Evolutionary conservation across 2,797 vertebrate genomes (phyloP).

Genomic region (Nannoperca obscura): DNA sequence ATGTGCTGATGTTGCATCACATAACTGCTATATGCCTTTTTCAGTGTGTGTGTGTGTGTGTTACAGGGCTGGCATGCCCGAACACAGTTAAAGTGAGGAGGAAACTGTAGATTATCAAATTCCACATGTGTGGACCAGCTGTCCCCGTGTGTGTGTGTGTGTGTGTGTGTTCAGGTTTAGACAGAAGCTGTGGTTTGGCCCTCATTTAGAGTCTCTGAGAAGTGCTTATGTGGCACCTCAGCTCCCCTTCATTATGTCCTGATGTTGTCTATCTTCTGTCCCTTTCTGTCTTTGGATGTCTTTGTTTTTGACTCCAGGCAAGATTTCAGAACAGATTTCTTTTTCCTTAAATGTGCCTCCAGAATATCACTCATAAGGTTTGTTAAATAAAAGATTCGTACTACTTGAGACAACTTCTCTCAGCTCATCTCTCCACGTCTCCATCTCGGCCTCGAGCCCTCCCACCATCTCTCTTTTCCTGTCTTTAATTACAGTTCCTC

Average conservation of each 20-base stretch:
- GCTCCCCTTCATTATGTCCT: conserved; percentile 53
- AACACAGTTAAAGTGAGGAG: conserved; percentile 69
- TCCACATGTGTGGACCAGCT: conserved; percentile 82
- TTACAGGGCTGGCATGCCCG: conserved; percentile 59
- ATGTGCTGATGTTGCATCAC: conserved; percentile 47
- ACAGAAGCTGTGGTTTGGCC: conserved; percentile 66
- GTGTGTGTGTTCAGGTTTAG: conserved; percentile 45
- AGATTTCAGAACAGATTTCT: background rate
- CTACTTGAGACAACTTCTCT: background rate
- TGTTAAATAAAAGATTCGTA: background rate
- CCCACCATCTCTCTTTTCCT: conserved; percentile 58
- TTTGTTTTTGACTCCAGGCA: background rate
- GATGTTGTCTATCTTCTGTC: conserved; percentile 34
- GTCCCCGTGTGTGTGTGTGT: conserved; percentile 47
- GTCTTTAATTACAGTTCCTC: conserved; percentile 69
- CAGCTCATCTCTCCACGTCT: conserved; percentile 52
- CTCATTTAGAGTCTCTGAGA: conserved; percentile 47
- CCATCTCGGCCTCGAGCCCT: conserved; percentile 38
- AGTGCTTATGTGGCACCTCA: conserved; percentile 78
- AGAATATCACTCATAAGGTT: background rate
- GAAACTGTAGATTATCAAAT: conserved; percentile 80
- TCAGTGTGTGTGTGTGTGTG: conserved; percentile 21
- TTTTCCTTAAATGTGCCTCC: background rate
- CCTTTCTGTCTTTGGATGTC: background rate
- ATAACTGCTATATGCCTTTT: background rate